Evolutionary conservation across 2,888 invertebrate genomes (phyloP).

Genomic region (Drosophila parthenogenetica): DNA sequence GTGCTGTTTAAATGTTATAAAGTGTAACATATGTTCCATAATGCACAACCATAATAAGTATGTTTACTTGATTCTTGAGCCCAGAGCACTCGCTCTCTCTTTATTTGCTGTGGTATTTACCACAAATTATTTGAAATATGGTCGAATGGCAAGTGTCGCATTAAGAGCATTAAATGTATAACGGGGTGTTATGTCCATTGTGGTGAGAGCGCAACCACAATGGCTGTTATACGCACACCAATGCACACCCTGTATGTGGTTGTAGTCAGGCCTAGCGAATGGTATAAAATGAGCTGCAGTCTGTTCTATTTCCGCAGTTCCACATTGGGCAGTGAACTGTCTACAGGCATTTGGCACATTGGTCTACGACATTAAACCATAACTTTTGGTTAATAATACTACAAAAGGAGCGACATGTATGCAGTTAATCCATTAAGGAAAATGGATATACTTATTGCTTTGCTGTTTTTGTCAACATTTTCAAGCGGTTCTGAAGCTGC

Average conservation of each 20-base stretch:
- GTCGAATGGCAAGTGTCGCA: slow-evolving; percentile 64
- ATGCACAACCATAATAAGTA: slow-evolving; percentile 45
- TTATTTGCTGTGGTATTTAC: slow-evolving; percentile 74
- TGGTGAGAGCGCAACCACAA: slow-evolving; percentile 15
- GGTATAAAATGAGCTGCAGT: slow-evolving; percentile 55
- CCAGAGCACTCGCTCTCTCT: slow-evolving; percentile 39
- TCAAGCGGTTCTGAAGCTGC: slow-evolving; percentile 34
- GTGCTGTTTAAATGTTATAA: slow-evolving; percentile 46
- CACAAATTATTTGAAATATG: slow-evolving; percentile 77
- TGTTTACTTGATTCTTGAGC: slow-evolving; percentile 66
- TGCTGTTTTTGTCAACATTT: slow-evolving; percentile 28
- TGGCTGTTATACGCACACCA: slow-evolving; percentile 8
- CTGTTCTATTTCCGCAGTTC: slow-evolving; percentile 44
- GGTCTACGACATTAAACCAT: not conserved
- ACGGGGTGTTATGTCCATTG: slow-evolving; percentile 53
- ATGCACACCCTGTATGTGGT: slow-evolving; percentile 56
- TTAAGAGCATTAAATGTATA: slow-evolving; percentile 63
- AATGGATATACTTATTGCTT: slow-evolving; percentile 36
- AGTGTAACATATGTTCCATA: slow-evolving; percentile 64
- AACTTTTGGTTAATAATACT: not conserved
- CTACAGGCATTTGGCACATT: slow-evolving; percentile 12
- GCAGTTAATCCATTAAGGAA: slow-evolving; percentile 34
- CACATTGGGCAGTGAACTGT: slow-evolving; percentile 43
- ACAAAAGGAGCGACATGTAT: slow-evolving; percentile 27
- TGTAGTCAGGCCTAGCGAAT: slow-evolving; percentile 10